phyloP scores from a whole-genome alignment of 2,797 vertebrate genomes.

The Paguma larvata region DNA sequence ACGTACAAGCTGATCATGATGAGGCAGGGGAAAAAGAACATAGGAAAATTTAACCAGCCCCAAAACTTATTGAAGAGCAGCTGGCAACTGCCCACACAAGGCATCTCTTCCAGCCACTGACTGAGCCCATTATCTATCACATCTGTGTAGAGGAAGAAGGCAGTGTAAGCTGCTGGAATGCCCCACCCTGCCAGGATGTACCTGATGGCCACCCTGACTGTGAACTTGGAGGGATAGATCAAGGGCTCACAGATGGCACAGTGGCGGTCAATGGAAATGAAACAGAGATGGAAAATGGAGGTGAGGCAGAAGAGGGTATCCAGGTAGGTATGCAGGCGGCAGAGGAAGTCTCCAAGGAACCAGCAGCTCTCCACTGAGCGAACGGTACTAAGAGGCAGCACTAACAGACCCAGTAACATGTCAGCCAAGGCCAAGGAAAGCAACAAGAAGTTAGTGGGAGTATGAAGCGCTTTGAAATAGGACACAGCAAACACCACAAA shows the following conservation, averaged over 20 bases:
- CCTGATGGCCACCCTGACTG: constrained; percentile 54
- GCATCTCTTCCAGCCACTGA: constrained; percentile 73
- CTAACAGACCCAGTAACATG: constrained; percentile 84
- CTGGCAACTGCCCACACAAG: constrained; percentile 83
- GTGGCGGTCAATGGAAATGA: constrained; percentile 87
- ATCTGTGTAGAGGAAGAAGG: constrained; percentile 81
- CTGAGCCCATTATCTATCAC: constrained; percentile 41
- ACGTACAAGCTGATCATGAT: constrained; percentile 80
- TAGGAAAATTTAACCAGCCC: constrained; percentile 85
- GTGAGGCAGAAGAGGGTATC: constrained; percentile 87
- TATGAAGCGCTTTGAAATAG: constrained; percentile 84
- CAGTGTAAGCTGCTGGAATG: constrained; percentile 78
- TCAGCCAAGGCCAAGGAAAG: constrained; percentile 87
- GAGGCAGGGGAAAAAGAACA: constrained; percentile 84
- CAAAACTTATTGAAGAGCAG: constrained; percentile 86
- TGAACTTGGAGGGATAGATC: constrained; percentile 83
- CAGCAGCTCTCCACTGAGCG: constrained; percentile 86
- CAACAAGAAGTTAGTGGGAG: constrained; percentile 84
- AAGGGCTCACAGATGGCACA: constrained; percentile 85
- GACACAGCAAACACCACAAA: constrained; percentile 82
- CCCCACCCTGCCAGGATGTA: constrained; percentile 81
- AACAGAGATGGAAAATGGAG: constrained; percentile 88
- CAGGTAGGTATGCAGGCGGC: constrained; percentile 86
- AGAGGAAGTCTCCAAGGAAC: constrained; percentile 87
- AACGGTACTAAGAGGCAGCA: constrained; percentile 85